Conservation (phyloP, 2,888 invertebrate genomes). For the Lypha dubia region DNA sequence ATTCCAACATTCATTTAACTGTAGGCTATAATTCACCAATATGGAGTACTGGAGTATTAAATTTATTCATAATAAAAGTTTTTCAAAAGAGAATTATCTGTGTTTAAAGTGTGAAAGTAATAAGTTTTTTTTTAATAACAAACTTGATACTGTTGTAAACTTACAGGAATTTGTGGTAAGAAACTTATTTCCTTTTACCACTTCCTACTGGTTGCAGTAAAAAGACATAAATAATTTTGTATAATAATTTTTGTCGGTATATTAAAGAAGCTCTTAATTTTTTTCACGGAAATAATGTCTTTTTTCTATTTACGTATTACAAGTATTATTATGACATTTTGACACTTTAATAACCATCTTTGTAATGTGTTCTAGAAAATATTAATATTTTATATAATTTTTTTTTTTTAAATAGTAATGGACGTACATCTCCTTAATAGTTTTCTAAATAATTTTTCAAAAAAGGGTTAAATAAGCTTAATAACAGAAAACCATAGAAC, state of each 20-base stretch:
- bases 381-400: too few relatives aligned
- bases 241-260: background rate
- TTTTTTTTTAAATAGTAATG: too few relatives aligned
- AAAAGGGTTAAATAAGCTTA: too few relatives aligned
- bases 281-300: background rate
- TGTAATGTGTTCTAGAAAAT: too few relatives aligned
- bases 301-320: background rate
- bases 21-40: too few relatives aligned
- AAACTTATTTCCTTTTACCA: slow-evolving; percentile 10
- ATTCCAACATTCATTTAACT: slow-evolving; percentile 1
- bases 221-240: background rate
- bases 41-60: background rate
- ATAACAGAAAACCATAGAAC: too few relatives aligned
- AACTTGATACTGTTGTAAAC: slow-evolving; percentile 23
- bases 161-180: slow-evolving; percentile 33
- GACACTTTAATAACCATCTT: background rate
- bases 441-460: too few relatives aligned
- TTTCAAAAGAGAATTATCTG: background rate
- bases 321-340: background rate
- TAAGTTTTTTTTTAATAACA: background rate
- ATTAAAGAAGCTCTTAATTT: background rate
- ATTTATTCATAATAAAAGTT: background rate
- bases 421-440: too few relatives aligned
- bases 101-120: background rate
- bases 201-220: background rate